Evolutionary conservation across 2,113 vertebrate species (phyloP), one percentile per base, ranked within the genome.

Genomic region (Spea multiplicata): DNA sequence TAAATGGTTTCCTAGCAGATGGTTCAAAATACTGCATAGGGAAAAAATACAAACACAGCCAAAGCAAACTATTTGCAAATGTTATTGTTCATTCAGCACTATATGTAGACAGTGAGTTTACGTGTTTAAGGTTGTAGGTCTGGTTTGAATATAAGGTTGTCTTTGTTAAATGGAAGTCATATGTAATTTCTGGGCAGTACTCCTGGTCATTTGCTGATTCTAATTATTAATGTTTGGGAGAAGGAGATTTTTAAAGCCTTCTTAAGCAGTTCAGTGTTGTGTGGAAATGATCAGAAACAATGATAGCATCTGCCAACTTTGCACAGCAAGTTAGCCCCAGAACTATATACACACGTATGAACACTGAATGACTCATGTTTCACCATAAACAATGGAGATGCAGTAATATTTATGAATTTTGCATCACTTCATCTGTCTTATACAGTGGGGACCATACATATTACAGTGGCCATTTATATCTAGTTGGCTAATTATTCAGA

Each of bases 191-290:
- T 89, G 74, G 88, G 90, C 89, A 92, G 87, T 89, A 89, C 89
- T 86, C 88, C 84, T 86, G 84, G 80, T 89, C 85, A 89, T 92
- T 93, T 90, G 89, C 91, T 92, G 89, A 92, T 90, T 86, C 91
- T 92, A 92, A 92, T 93, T 93, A 89, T 89, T 89, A 85, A 83
- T 86, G 87, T 89, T 92, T 89, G 89, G 90, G 90, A 91, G 87
- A 69, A 45, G 88, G 85, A 88, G 86, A 91, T 90, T 91, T 89
- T 89, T 91, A 87, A 91, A 89, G 84, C 88, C 89, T 92, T 91
- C 88, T 87, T 86, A 90, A 89, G 89, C 88, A 92, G 91, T 87
- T 91, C 91, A 84, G 81, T 78, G 88, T 90, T 90, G 90, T 86
- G 85, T 91, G 87, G 86, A 92, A 92, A 92, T 89, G 89, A 80